Base-by-base conservation (phyloP, 2,797 vertebrate species). In the Coreius guichenoti region DNA sequence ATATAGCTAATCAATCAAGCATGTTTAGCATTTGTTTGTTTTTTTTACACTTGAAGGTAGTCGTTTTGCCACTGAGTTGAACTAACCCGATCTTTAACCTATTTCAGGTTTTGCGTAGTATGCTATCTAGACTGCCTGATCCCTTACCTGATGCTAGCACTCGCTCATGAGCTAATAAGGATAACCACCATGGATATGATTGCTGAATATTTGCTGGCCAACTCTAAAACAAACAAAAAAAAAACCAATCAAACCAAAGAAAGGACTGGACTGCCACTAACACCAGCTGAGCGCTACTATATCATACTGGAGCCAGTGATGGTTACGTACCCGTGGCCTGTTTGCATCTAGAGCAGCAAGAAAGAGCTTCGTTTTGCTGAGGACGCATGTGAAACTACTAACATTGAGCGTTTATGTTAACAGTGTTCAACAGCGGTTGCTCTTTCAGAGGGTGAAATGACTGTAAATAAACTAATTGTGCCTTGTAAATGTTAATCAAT, bases 71-170 rank as follows among this genome's bases (percentile, higher is more conserved):
- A 61, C 79, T 94, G 86, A 94, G 93, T 76, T 78, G 78, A 92
- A 97, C 97, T 97, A 97, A 98, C 96, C 93, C 94, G 93, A 91
- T 98, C 95, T 99, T 96, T 99, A 96, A 97, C 96, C 97, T 96
- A 94, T 99, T 99, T 98, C 97, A 99, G 98, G 98, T 99, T 95
- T 95, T 95, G 96, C 97, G 96, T 99, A 99, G 96, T 97, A 98
- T 93, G 94, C 96, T 94, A 95, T 97, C 95, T 98, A 97, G 96
- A 96, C 96, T 96, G 91, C 94, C 97, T 97, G 96, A 96, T 97
- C 96, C 96, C 94, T 96, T 99, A 49, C 82, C 95, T 95, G 96
- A 97, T 95, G 96, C 97, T 97, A 97, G 96, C 95, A 96, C 96
- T 95, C 96, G 95, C 96, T 98, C 96, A 93, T 96, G 95, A 96